These are phyloP conservation scores for Pseudorectes ferrugineus DNA, from an alignment of 2,113 vertebrate species.

Conservation along the genomic window DNA sequence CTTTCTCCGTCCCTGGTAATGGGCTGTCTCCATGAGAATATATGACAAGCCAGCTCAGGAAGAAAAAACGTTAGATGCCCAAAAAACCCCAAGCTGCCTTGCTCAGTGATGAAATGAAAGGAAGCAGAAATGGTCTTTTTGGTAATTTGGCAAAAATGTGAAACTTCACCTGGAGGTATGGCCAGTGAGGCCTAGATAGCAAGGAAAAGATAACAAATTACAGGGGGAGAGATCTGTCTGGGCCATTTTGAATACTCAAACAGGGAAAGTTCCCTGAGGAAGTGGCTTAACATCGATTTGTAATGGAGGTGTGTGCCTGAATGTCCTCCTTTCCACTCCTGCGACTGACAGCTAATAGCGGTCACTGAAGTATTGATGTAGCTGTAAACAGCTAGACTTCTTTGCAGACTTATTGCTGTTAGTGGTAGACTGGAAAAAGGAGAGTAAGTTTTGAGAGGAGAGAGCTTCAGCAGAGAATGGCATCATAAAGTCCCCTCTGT, in stretches of 20 bases:
- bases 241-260: background rate
- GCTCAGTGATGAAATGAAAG: background rate
- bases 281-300: background rate
- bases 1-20: rapidly evolving
- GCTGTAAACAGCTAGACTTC: background rate
- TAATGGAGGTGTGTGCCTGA: rapidly evolving
- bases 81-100: background rate
- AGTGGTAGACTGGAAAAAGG: background rate
- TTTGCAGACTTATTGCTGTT: background rate
- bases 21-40: rapidly evolving
- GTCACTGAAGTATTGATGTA: background rate
- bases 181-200: background rate
- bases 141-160: background rate
- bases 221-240: background rate
- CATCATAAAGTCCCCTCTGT: background rate
- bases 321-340: background rate
- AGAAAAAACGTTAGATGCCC: background rate
- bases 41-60: background rate
- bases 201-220: background rate
- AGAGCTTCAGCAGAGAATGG: background rate
- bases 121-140: background rate
- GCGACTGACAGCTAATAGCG: background rate
- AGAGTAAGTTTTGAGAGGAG: background rate
- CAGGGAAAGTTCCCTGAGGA: background rate
- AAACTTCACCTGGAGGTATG: background rate